Conservation (phyloP, 2,113 vertebrate species). For the Uria lomvia region DNA sequence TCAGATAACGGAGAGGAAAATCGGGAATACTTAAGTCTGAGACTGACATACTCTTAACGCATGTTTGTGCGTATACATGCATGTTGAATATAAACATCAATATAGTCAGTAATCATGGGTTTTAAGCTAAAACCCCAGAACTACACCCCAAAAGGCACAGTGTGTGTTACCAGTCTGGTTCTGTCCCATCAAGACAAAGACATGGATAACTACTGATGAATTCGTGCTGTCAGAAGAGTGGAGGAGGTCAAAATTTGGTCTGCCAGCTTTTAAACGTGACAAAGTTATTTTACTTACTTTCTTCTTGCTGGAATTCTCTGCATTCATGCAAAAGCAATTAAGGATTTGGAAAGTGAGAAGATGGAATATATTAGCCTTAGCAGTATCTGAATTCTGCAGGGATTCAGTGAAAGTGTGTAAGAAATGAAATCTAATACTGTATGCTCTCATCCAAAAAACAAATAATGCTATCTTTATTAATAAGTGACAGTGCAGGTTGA, state of each 20-base stretch:
- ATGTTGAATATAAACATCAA: background rate
- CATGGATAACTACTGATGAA: background rate
- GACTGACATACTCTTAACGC: background rate
- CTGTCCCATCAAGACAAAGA: background rate
- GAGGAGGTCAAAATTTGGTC: background rate
- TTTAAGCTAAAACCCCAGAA: background rate
- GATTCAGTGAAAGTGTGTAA: background rate
- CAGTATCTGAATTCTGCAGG: background rate
- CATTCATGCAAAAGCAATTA: slow-evolving; percentile 4
- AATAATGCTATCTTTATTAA: background rate
- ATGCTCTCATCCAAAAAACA: background rate
- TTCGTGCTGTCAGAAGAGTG: background rate
- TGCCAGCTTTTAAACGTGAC: background rate
- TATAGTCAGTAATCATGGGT: background rate
- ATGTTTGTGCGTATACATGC: background rate
- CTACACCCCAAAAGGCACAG: background rate
- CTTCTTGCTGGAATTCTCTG: background rate
- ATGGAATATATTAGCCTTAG: background rate
- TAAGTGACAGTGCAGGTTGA: background rate
- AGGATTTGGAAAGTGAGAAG: background rate
- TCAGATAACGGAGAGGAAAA: background rate
- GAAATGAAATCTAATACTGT: background rate
- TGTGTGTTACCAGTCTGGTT: background rate
- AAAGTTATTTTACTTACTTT: background rate
- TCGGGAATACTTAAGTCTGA: background rate